Base-by-base conservation (phyloP, 2,113 vertebrate species). In the Bubo bubo region DNA sequence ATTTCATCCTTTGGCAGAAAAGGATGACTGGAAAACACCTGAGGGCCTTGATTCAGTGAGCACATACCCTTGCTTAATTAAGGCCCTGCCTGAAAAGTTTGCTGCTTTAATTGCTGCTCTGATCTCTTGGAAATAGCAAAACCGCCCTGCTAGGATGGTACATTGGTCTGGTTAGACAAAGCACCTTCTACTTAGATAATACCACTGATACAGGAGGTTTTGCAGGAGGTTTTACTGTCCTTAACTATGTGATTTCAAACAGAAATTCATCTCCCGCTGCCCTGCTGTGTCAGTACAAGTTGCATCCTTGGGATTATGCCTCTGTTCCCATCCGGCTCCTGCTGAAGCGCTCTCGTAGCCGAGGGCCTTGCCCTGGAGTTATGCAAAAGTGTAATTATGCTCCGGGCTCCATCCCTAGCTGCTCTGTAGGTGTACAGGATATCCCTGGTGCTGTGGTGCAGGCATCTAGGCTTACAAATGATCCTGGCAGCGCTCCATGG, bases 81-180 rank as follows among this genome's bases (percentile, higher is more conserved):
- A 92, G 74, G 86, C 82, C 82, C 79, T 81, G 88, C 91, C 81
- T 67, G 70, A 80, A 81, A 91, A 91, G 86, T 91, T 95, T 62
- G 83, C 90, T 87, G 83, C 89, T 89, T 81, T 97, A 94, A 96
- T 96, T 97, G 86, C 91, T 87, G 76, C 94, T 95, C 93, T 93
- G 86, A 75, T 97, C 83, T 95, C 64, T 68, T 95, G 70, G 49
- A 91, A 97, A 89, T 2, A 88, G 80, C 73, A 47, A 64, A 95
- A 79, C 73, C 17, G 0, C 82, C 91, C 68, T 2, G 23, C 79
- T 39, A 34, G 32, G 83, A 27, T 49, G 83, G 15, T 73, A 2
- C 30, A 3, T 68, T 28, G 88, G 55, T 77, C 81, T 86, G 81
- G 64, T 95, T 82, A 85, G 91, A 68, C 77, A 91, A 55, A 92